Conservation (phyloP, 2,113 vertebrate species). For the Suncus etruscus region DNA sequence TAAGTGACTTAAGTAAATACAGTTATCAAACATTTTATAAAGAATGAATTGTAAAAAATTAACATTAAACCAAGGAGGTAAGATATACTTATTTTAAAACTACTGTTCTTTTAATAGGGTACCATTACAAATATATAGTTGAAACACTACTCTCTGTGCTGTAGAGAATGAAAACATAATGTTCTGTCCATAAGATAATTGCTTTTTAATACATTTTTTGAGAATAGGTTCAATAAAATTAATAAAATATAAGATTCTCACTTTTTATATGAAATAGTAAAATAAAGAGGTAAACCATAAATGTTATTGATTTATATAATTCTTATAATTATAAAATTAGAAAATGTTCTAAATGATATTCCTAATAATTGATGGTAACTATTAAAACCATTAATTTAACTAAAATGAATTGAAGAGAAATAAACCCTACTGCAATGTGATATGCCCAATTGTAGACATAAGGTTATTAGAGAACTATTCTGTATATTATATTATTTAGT, state of each 20-base stretch:
- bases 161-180: neutral
- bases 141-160: rapidly evolving
- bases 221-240: neutral
- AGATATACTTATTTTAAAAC: neutral
- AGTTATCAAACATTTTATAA: neutral
- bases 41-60: neutral
- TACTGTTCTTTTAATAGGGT: neutral
- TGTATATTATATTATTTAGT: neutral
- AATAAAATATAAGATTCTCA: neutral
- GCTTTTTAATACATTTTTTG: neutral
- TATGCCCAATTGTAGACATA: neutral
- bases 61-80: neutral
- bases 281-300: neutral
- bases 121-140: neutral
- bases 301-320: no score
- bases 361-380: no score
- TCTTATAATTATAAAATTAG: no score
- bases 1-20: neutral
- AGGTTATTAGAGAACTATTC: neutral
- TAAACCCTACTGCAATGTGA: neutral
- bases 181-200: neutral
- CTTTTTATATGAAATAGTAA: neutral
- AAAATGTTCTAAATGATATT: no score
- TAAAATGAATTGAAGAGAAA: no score
- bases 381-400: no score